Base-by-base conservation (phyloP, 2,113 vertebrate genomes). In the Chaetodon trifascialis region DNA sequence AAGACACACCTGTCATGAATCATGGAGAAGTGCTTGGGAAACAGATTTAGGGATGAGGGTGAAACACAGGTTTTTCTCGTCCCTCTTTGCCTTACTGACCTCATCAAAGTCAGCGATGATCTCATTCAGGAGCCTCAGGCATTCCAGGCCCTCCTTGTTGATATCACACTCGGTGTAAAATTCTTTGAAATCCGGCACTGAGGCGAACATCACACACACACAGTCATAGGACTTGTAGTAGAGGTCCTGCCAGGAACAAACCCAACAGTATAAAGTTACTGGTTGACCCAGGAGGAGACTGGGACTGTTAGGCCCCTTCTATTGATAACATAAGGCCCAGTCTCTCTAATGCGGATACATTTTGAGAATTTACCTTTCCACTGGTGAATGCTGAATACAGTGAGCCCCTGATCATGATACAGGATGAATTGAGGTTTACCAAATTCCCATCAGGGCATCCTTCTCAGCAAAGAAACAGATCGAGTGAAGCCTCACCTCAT, bases 81-180 rank as follows among this genome's bases (percentile, higher is more conserved):
- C n/a, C 16, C 36, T 17, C 5, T 70, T 67, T 49, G 46, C 55
- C 14, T 38, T 23, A 59, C 94, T 86, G 72, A 99, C 98, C 97
- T 99, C 98, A 30, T 99, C 98, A 67, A 99, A 99, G 92, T 99
- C 98, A 0, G 98, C 97, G 25, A 99, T 98, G 85, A 99, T 99
- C 94, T 99, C 98, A 40, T 99, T 99, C 9, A 99, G 93, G 47
- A 99, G 96, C 68, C 98, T 92, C 86, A 99, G 93, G 76, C 98
- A 99, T 89, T 99, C 98, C 92, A 99, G 95, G n/a, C 98, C 98
- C 76, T 99, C 98, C 89, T 99, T 99, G 93, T 99, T 99, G 93
- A 99, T 97, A 58, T 99, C 98, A 8, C 98, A 99, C 88, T 99
- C 98, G 0, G 98, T 99, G 93, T 99, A 99, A 91, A 99, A 99